Evolutionary conservation across 2,113 vertebrate genomes (phyloP).

Genomic region (Corapipo altera): DNA sequence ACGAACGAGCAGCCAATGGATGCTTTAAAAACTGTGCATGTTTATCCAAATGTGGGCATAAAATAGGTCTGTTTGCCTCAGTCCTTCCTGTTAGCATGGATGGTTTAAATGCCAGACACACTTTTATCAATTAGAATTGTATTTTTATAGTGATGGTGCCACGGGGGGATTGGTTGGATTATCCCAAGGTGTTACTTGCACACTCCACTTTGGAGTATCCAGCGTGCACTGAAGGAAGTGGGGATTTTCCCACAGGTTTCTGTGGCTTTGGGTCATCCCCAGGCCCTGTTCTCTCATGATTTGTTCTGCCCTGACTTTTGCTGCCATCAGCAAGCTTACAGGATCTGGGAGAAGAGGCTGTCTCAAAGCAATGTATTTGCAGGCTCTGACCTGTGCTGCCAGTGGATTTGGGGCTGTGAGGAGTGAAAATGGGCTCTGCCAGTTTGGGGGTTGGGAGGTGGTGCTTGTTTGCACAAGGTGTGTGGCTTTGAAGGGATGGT

Average conservation of each 20-base stretch:
- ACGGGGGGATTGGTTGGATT: not conserved
- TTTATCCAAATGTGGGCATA: not conserved
- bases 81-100: not conserved
- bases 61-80: not conserved
- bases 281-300: not conserved
- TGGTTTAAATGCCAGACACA: not conserved
- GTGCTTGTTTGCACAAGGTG: not conserved
- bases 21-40: not conserved
- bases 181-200: not conserved
- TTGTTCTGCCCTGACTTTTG: not conserved
- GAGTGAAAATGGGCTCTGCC: not conserved
- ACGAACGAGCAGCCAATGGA: not conserved
- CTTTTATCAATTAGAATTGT: not conserved
- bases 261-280: not conserved
- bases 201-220: not conserved
- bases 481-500: not conserved
- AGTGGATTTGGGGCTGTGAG: not conserved
- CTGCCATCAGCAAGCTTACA: not conserved
- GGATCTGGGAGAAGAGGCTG: not conserved
- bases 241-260: not conserved
- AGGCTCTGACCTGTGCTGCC: not conserved
- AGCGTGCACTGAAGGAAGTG: fast-evolving
- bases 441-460: not conserved
- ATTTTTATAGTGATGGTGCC: not conserved
- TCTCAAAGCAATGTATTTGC: not conserved